phyloP scores from a whole-genome alignment of 1,140 invertebrate species.

The Drosophila leontia region DNA sequence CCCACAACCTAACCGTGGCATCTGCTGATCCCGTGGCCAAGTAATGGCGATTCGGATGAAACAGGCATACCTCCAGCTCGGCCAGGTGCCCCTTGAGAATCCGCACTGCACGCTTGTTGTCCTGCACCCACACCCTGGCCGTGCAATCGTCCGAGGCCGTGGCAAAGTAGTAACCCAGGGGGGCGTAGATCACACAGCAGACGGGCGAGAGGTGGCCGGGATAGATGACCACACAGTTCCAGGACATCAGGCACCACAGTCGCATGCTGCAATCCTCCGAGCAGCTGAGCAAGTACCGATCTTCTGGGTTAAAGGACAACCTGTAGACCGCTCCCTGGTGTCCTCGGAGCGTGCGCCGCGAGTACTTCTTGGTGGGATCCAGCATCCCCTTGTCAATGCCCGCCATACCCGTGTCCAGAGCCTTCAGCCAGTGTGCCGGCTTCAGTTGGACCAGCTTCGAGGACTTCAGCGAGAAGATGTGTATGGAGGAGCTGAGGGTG shows the following conservation, averaged over 20 bases:
- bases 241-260: conserved; percentile 60
- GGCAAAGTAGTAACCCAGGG: conserved; percentile 55
- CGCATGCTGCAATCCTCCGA: conserved; percentile 56
- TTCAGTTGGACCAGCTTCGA: conserved; percentile 51
- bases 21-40: conserved; percentile 64
- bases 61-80: conserved; percentile 38
- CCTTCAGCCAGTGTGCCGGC: conserved; percentile 20
- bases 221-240: conserved; percentile 64
- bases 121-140: conserved; percentile 60
- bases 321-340: conserved; percentile 48
- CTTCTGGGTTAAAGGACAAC: conserved; percentile 43
- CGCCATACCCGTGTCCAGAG: conserved; percentile 23
- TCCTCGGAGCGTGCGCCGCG: conserved; percentile 35
- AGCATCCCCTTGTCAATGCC: conserved; percentile 46
- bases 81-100: conserved; percentile 54
- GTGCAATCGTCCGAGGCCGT: conserved; percentile 53
- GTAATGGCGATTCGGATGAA: conserved; percentile 62
- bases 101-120: conserved; percentile 24
- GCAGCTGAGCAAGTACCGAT: conserved; percentile 52
- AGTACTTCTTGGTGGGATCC: conserved; percentile 24
- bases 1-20: conserved; percentile 58
- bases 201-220: conserved; percentile 36
- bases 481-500: conserved; percentile 25
- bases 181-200: conserved; percentile 47
- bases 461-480: conserved; percentile 50